Evolutionary conservation across 2,113 vertebrate genomes (phyloP).

Genomic region (Phalacrocorax aristotelis): DNA sequence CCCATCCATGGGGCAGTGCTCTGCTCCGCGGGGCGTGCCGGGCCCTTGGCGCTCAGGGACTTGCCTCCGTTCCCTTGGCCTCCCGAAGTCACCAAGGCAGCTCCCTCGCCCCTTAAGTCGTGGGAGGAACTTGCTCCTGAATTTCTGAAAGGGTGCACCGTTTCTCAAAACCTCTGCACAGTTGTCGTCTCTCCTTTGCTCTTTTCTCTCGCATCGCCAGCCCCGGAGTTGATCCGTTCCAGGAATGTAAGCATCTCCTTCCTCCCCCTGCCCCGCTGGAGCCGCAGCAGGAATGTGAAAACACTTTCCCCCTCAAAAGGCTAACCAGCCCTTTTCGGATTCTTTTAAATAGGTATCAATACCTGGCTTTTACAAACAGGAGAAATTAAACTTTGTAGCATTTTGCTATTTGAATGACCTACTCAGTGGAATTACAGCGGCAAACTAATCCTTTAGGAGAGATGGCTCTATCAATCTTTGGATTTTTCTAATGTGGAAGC

Average conservation of each 20-base stretch:
- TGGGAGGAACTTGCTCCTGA: neutral
- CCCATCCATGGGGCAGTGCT: neutral
- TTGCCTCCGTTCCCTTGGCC: neutral
- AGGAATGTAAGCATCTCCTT: neutral
- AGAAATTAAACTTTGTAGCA: constrained; percentile 79
- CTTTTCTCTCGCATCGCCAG: neutral
- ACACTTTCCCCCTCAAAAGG: neutral
- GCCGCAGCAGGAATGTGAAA: neutral
- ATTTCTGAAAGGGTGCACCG: neutral
- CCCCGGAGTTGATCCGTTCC: neutral
- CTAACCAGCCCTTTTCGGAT: constrained; percentile 19
- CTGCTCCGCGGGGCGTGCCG: neutral
- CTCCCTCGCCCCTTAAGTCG: accelerated
- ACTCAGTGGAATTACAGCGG: constrained; percentile 85
- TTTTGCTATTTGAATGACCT: constrained; percentile 86
- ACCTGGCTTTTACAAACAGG: constrained; percentile 73
- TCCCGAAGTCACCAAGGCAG: neutral
- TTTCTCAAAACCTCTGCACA: neutral
- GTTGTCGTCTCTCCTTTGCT: neutral
- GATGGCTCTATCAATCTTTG: constrained; percentile 90
- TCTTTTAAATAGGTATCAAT: constrained; percentile 60
- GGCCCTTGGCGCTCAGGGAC: neutral
- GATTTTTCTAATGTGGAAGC: constrained; percentile 88
- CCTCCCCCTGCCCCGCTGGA: neutral
- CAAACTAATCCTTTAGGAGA: constrained; percentile 83